Evolutionary conservation across 2,888 invertebrate species (phyloP).

Genomic region (Agonopterix heracliana): DNA sequence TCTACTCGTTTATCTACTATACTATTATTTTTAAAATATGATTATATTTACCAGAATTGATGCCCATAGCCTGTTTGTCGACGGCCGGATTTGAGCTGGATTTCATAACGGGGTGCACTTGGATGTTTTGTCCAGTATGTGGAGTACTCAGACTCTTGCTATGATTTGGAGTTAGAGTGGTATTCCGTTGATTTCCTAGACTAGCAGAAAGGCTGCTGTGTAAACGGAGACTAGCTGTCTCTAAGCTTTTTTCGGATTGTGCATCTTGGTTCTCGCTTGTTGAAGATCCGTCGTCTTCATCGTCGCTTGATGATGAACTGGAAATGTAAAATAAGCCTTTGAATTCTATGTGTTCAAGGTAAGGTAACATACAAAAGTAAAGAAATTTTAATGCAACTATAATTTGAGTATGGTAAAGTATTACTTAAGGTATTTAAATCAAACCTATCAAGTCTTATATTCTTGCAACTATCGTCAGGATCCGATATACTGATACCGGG

Average conservation of each 20-base stretch:
- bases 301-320: constrained; percentile 84
- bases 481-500: constrained; percentile 79
- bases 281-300: constrained; percentile 76
- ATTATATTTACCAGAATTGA: constrained; percentile 44
- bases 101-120: constrained; percentile 68
- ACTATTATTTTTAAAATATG: too few relatives aligned
- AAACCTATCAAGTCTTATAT: constrained; percentile 67
- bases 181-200: constrained; percentile 28
- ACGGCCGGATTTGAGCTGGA: constrained; percentile 70
- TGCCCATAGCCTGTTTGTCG: constrained; percentile 70
- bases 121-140: constrained; percentile 58
- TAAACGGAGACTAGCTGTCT: constrained; percentile 43
- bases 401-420: too few relatives aligned
- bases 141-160: constrained; percentile 65
- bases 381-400: neutral
- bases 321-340: constrained; percentile 30
- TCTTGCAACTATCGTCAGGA: constrained; percentile 74
- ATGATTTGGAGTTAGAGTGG: constrained; percentile 53
- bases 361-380: neutral
- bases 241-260: constrained; percentile 55
- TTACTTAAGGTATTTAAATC: neutral
- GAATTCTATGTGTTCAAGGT: neutral
- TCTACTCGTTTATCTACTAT: too few relatives aligned
- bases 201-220: constrained; percentile 35
- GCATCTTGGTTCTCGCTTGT: constrained; percentile 67